Conservation (phyloP, 1,140 invertebrate genomes). For the Stegodyphus dumicola region DNA sequence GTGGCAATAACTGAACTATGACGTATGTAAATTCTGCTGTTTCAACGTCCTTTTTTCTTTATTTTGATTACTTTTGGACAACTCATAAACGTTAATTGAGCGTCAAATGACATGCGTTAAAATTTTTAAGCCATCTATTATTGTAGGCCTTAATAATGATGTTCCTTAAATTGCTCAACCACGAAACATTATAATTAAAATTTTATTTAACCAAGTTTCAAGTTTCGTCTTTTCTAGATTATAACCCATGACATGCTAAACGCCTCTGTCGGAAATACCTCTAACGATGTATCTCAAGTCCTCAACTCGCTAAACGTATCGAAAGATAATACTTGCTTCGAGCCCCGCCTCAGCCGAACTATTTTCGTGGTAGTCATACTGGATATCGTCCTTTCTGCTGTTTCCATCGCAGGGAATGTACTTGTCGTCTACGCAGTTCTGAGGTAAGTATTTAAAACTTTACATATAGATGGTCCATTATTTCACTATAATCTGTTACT, state of each 20-base stretch:
- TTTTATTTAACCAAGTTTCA: not conserved
- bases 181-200: too few relatives aligned
- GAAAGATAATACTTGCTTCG: constrained; percentile 3
- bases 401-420: constrained; percentile 61
- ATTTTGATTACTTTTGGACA: too few relatives aligned
- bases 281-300: not conserved
- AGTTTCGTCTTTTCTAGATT: not conserved
- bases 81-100: too few relatives aligned
- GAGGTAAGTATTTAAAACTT: constrained; percentile 13
- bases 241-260: constrained; percentile 13
- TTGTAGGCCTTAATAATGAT: too few relatives aligned
- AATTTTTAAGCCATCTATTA: too few relatives aligned
- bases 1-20: too few relatives aligned
- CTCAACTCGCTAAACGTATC: not conserved
- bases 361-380: constrained; percentile 45
- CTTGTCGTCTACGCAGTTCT: constrained; percentile 33
- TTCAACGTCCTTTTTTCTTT: too few relatives aligned
- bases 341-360: constrained; percentile 6
- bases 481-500: not conserved
- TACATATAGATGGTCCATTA: not conserved
- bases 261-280: not conserved
- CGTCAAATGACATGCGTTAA: too few relatives aligned
- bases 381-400: constrained; percentile 55
- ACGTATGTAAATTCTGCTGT: too few relatives aligned
- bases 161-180: too few relatives aligned